Evolutionary conservation across 1,140 invertebrate species (phyloP).

Genomic region (Meteorus sp.): DNA sequence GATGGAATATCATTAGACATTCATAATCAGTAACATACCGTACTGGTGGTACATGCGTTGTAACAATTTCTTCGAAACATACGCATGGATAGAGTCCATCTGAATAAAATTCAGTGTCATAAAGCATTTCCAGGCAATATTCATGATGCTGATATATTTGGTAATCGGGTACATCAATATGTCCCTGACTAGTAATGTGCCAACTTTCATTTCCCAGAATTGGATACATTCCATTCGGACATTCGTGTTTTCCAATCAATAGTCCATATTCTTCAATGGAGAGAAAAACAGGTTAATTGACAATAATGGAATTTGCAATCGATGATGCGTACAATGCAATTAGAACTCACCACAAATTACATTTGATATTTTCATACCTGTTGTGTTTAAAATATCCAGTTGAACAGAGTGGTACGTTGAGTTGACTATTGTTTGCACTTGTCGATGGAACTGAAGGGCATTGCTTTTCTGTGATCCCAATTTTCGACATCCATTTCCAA

Average conservation of each 20-base stretch:
- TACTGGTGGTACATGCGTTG: background rate
- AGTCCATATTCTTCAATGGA: slow-evolving; percentile 37
- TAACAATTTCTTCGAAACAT: background rate
- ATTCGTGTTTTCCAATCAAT: slow-evolving; percentile 27
- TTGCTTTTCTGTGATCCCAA: background rate
- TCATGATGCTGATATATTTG: slow-evolving; percentile 18
- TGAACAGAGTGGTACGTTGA: background rate
- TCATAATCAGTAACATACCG: too few species aligned
- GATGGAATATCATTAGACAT: too few species aligned
- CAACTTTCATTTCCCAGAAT: slow-evolving; percentile 16
- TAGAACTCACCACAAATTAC: too few species aligned
- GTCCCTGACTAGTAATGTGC: slow-evolving; percentile 21
- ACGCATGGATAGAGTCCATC: slow-evolving; percentile 18
- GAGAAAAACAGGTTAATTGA: background rate
- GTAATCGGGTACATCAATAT: slow-evolving; percentile 2
- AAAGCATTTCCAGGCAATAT: slow-evolving; percentile 33
- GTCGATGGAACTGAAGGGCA: background rate
- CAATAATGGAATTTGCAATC: background rate
- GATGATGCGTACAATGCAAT: background rate
- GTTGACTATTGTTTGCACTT: background rate
- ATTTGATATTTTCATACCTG: too few species aligned
- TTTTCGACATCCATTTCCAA: background rate
- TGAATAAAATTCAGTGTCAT: background rate
- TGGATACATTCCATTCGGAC: slow-evolving; percentile 26
- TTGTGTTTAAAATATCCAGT: background rate